Evolutionary conservation across 2,888 invertebrate genomes (phyloP).

Genomic region (Nebria salina): DNA sequence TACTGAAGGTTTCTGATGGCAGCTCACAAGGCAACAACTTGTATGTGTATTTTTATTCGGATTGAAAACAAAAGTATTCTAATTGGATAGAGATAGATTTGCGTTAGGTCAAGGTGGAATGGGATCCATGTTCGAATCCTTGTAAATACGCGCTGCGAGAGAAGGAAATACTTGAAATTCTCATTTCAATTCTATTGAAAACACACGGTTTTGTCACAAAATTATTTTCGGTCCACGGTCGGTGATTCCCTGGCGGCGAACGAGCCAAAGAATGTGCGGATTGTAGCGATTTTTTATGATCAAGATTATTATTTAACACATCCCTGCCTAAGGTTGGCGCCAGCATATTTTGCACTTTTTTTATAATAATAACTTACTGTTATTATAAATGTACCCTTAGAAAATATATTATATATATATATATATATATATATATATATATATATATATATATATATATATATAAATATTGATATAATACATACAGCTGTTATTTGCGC

Average conservation of each 20-base stretch:
- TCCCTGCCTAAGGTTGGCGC: constrained; percentile 10
- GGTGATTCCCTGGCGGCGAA: constrained; percentile 11
- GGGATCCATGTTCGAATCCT: not conserved
- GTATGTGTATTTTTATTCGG: not conserved
- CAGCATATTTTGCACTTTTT: constrained; percentile 19
- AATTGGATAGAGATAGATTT: not conserved
- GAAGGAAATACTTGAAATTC: constrained; percentile 14
- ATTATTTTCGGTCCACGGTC: constrained; percentile 25
- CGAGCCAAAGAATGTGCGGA: constrained; percentile 15
- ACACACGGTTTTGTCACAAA: not conserved
- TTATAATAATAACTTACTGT: constrained; percentile 8
- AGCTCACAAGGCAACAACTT: not conserved
- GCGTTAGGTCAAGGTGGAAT: not conserved
- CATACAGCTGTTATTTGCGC: too few species aligned
- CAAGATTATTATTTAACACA: constrained; percentile 12
- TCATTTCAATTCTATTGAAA: constrained; percentile 20
- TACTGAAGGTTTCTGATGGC: not conserved
- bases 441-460: too few species aligned
- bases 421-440: too few species aligned
- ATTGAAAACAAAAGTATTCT: not conserved
- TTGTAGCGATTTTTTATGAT: constrained; percentile 17
- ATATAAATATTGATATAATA: too few species aligned
- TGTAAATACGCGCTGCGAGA: not conserved
- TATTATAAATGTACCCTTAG: too few species aligned
- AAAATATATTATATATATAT: too few species aligned